These are phyloP conservation scores for Prorops nasuta DNA, from an alignment of 1,140 invertebrate genomes.

Conservation along the genomic window DNA sequence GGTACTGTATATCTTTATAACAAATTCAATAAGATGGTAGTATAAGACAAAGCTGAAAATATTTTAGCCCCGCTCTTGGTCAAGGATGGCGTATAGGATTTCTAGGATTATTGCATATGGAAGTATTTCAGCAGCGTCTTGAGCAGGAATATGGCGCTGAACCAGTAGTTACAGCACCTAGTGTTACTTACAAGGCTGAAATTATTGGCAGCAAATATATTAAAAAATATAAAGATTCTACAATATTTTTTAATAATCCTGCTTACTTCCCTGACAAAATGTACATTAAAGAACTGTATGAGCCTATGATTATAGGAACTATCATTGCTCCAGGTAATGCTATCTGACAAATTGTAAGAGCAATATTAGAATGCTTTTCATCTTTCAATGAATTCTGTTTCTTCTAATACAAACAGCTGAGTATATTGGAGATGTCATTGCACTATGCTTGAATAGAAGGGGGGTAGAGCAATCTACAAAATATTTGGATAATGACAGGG, in stretches of 20 bases:
- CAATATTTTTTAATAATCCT: constrained; percentile 82
- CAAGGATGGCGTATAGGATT: constrained; percentile 94
- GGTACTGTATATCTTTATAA: constrained; percentile 55
- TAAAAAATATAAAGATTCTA: constrained; percentile 62
- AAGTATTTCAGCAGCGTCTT: constrained; percentile 91
- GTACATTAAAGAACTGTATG: constrained; percentile 74
- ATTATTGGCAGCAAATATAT: constrained; percentile 66
- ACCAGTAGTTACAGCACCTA: constrained; percentile 89
- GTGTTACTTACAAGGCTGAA: constrained; percentile 90
- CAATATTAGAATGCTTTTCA: constrained; percentile 6
- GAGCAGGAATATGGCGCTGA: constrained; percentile 91
- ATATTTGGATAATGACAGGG: constrained; percentile 78
- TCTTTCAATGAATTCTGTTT: neutral
- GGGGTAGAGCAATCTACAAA: constrained; percentile 72
- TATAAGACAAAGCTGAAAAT: constrained; percentile 3
- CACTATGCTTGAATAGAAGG: constrained; percentile 74
- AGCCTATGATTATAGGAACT: constrained; percentile 87
- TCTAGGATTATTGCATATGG: constrained; percentile 91
- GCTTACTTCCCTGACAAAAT: constrained; percentile 69
- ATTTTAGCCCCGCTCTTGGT: constrained; percentile 83
- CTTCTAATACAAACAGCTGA: constrained; percentile 59
- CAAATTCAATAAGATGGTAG: constrained; percentile 1
- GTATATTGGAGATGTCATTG: constrained; percentile 70
- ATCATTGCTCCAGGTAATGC: constrained; percentile 86
- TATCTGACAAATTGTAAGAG: no score